Conservation (phyloP, 2,113 vertebrate species). For the Archocentrus centrarchus region DNA sequence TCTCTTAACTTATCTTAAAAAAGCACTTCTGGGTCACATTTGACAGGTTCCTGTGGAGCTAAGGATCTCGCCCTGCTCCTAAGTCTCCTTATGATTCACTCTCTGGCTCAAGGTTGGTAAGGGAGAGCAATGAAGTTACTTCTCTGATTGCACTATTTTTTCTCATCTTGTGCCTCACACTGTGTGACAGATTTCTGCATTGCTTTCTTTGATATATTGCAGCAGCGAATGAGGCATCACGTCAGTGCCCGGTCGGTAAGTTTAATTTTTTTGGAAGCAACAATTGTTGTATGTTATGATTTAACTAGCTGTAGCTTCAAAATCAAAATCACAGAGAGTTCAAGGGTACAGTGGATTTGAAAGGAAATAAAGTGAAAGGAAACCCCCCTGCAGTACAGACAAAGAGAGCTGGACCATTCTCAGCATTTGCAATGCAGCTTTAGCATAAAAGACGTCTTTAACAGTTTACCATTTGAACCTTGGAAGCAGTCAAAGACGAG, state of each 20-base stretch:
- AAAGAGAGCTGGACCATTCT: not conserved
- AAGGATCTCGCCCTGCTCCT: constrained; percentile 44
- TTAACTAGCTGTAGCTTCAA: not conserved
- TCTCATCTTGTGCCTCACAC: not conserved
- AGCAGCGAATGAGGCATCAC: not conserved
- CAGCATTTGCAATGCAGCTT: constrained; percentile 17
- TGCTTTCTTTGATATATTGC: not conserved
- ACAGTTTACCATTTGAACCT: constrained; percentile 27
- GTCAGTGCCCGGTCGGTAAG: not conserved
- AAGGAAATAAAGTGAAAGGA: not conserved
- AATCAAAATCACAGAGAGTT: constrained; percentile 11
- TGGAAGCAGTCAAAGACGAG: constrained; percentile 29
- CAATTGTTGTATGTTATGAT: not conserved
- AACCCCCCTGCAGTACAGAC: not conserved
- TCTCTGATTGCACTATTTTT: constrained; percentile 40
- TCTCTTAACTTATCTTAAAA: not conserved
- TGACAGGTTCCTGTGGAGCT: constrained; percentile 58
- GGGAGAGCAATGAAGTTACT: constrained; percentile 6
- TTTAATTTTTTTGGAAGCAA: not conserved
- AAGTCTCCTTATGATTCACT: constrained; percentile 8
- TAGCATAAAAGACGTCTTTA: constrained; percentile 20
- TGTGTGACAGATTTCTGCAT: constrained; percentile 6
- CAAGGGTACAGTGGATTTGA: not conserved
- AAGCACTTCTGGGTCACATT: constrained; percentile 49
- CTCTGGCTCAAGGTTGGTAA: constrained; percentile 1